phyloP scores from a whole-genome alignment of 2,888 invertebrate species.

The Melolontha melolontha region DNA sequence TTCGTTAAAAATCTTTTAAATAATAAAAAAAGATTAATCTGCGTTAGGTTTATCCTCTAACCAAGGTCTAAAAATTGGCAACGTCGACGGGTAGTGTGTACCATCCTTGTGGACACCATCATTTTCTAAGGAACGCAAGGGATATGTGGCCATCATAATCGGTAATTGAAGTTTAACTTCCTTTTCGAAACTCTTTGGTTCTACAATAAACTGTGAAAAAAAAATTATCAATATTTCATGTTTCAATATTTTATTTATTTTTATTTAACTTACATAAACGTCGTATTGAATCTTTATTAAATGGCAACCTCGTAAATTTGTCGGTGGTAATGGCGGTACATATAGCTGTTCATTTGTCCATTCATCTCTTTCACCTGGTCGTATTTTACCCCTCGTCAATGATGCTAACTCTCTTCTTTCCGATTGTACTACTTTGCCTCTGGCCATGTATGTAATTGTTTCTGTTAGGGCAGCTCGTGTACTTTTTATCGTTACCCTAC shows the following conservation, averaged over 20 bases:
- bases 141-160: conserved; percentile 92
- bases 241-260: neutral
- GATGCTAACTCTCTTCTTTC: conserved; percentile 88
- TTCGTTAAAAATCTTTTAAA: too few relatives aligned
- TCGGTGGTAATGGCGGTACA: conserved; percentile 94
- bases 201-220: conserved; percentile 79
- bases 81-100: conserved; percentile 92
- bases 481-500: conserved; percentile 85
- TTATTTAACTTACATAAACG: conserved; percentile 80
- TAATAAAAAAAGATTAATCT: neutral
- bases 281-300: conserved; percentile 94
- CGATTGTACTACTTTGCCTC: conserved; percentile 87
- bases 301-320: conserved; percentile 93
- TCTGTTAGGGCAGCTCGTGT: conserved; percentile 89
- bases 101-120: conserved; percentile 79
- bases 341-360: conserved; percentile 91
- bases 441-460: conserved; percentile 90
- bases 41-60: conserved; percentile 75
- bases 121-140: conserved; percentile 77
- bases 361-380: conserved; percentile 83
- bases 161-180: conserved; percentile 92
- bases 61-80: conserved; percentile 93
- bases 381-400: conserved; percentile 82
- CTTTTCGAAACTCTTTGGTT: conserved; percentile 91
- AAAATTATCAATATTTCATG: neutral